Conservation (phyloP, 1,140 invertebrate genomes). For the Stratiolaelaps scimitus region DNA sequence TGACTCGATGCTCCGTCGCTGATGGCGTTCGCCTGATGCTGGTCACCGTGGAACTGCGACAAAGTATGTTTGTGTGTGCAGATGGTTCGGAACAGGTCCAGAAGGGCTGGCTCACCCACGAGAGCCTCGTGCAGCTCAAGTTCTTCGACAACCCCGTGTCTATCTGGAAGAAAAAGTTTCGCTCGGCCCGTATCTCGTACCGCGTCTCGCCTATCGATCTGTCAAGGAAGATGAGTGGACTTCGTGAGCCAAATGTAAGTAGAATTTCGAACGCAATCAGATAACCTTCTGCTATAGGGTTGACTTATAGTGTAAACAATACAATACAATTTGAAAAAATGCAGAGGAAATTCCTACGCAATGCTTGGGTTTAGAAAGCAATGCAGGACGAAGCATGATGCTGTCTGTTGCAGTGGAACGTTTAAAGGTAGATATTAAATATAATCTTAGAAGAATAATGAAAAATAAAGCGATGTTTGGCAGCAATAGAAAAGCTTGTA, state of each 20-base stretch:
- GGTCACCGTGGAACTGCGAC: slow-evolving; percentile 48
- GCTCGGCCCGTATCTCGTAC: slow-evolving; percentile 34
- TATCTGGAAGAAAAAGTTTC: slow-evolving; percentile 59
- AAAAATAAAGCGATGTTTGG: too few relatives aligned
- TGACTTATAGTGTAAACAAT: too few relatives aligned
- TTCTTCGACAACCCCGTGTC: slow-evolving; percentile 67
- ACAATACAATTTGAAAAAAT: too few relatives aligned
- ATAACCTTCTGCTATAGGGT: too few relatives aligned
- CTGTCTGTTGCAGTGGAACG: too few relatives aligned
- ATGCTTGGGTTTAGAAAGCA: too few relatives aligned
- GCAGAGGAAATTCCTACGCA: too few relatives aligned
- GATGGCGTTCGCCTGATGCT: not conserved
- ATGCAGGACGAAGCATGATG: too few relatives aligned
- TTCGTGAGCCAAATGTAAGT: slow-evolving; percentile 1
- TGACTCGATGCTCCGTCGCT: not conserved
- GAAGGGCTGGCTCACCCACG: slow-evolving; percentile 71
- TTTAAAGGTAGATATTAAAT: too few relatives aligned
- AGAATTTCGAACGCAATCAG: not conserved
- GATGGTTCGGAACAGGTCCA: slow-evolving; percentile 53
- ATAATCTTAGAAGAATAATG: too few relatives aligned
- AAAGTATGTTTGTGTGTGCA: slow-evolving; percentile 38
- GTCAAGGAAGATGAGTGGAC: slow-evolving; percentile 51
- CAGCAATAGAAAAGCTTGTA: too few relatives aligned
- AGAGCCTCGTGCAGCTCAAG: slow-evolving; percentile 73
- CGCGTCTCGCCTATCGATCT: slow-evolving; percentile 46